Base-by-base conservation (phyloP, 2,797 vertebrate genomes). In the Ctenosaura bakeri region DNA sequence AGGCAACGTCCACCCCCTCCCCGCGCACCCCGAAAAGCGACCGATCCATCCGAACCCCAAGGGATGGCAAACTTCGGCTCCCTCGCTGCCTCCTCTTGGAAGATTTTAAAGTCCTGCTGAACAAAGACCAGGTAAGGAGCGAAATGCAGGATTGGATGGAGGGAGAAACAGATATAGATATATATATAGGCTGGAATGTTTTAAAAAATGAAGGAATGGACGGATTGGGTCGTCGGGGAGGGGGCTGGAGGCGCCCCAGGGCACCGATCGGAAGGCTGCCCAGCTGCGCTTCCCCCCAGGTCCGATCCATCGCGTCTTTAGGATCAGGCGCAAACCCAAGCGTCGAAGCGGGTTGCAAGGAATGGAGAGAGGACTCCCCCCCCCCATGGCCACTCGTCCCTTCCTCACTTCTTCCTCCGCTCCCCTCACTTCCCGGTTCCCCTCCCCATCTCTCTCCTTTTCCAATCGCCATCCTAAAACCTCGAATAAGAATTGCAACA, bases 61-160 rank as follows among this genome's bases (percentile, higher is more conserved):
- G 94, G 91, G 38, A 95, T 95, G 94, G 94, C 94, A 92, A 93
- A 66, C 91, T 87, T 90, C 80, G 12, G n/a, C 88, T 90, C 89
- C 86, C 91, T 13, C 35, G 92, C 56, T 76, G 90, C 92, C 91
- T 88, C 91, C 56, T 24, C 86, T 50, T 78, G 92, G 93, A 81
- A 89, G 85, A 90, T 79, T 89, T 89, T 81, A 59, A 94, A 94
- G 93, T 93, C 90, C 96, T 97, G 96, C 97, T 97, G 85, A 95
- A 96, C 96, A 94, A 96, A 94, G 97, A 96, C 93, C 96, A 97
- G 97, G 97, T 97, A 93, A 97, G 96, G 4, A 46, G 42, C 42
- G 42, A 46, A 46, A 42, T 42, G 42, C 42, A 42, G 42, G 3
- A 46, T 46, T 46, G 3, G 42, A 59, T 18, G 18, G 0, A 54